Percentiles rank a stretch among this genome's conserved stretches.
phyloP scores from a whole-genome alignment of 2,797 vertebrate species.

The Gallinago solitaria region DNA sequence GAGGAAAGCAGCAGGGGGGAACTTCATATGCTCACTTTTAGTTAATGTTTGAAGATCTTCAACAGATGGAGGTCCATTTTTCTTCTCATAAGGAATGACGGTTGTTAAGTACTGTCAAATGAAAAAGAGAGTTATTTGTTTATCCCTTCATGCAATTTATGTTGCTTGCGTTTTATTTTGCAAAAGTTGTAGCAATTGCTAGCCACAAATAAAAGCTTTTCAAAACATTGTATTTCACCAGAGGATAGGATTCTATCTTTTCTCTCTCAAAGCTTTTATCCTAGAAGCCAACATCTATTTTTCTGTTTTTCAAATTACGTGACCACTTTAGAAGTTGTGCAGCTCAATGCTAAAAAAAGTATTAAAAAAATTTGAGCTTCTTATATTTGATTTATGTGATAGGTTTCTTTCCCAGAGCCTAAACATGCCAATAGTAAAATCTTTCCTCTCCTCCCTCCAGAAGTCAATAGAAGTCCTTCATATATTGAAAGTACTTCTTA shows the following conservation, averaged over 20 bases:
- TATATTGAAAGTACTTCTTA: not conserved
- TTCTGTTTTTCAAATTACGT: not conserved
- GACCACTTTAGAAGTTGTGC: not conserved
- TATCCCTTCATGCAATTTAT: not conserved
- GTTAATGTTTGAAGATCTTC: constrained; percentile 98
- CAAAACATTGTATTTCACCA: not conserved
- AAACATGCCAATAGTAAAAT: not conserved
- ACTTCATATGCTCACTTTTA: constrained; percentile 87
- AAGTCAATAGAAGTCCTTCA: not conserved
- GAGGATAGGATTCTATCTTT: not conserved
- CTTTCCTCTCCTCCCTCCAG: not conserved
- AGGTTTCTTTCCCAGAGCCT: not conserved
- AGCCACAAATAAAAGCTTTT: not conserved
- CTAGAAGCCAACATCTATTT: not conserved
- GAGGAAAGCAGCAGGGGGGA: not conserved
- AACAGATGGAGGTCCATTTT: constrained; percentile 87
- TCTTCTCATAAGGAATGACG: constrained; percentile 97
- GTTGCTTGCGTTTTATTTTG: not conserved
- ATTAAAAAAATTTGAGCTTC: not conserved
- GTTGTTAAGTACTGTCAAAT: constrained; percentile 93
- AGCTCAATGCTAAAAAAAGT: not conserved
- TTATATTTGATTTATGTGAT: not conserved
- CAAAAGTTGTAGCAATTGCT: not conserved
- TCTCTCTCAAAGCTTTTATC: not conserved
- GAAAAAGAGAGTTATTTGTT: constrained; percentile 34